A percentile compares a stretch with the other conserved stretches of the same genome.
Conservation (phyloP, 1,140 invertebrate species). For the Thaumatotibia leucotreta region DNA sequence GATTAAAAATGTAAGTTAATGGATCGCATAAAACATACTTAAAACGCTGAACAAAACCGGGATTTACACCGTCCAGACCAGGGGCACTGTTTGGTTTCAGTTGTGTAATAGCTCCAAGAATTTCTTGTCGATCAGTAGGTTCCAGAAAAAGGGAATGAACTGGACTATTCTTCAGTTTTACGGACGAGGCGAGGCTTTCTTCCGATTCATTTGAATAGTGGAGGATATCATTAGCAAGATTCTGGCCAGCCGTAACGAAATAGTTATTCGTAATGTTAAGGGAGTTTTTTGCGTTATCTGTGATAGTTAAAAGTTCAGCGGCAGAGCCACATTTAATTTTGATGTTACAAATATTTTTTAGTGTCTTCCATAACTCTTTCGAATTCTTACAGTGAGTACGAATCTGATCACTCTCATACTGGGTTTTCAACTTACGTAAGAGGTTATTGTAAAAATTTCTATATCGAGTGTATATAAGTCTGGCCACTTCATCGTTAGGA, state of each 20-base stretch:
- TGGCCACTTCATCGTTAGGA: background rate
- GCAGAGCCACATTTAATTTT: background rate
- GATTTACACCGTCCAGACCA: background rate
- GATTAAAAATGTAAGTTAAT: too few relatives aligned
- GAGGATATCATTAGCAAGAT: background rate
- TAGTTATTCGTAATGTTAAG: background rate
- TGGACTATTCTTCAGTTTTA: background rate
- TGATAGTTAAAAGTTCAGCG: background rate
- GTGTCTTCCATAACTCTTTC: background rate
- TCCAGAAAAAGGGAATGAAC: background rate
- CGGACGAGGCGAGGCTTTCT: background rate
- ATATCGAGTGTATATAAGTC: background rate
- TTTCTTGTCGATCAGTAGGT: background rate
- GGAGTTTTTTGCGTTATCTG: background rate
- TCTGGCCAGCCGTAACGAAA: background rate
- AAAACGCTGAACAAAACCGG: background rate
- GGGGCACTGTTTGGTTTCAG: background rate
- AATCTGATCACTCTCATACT: background rate
- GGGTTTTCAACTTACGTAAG: background rate
- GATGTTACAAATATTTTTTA: background rate
- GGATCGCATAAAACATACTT: background rate
- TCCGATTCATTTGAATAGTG: background rate
- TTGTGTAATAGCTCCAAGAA: background rate
- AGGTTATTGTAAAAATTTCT: conserved; percentile 1
- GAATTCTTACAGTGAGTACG: background rate